Conservation (phyloP, 2,113 vertebrate species). For the Mustela nigripes region DNA sequence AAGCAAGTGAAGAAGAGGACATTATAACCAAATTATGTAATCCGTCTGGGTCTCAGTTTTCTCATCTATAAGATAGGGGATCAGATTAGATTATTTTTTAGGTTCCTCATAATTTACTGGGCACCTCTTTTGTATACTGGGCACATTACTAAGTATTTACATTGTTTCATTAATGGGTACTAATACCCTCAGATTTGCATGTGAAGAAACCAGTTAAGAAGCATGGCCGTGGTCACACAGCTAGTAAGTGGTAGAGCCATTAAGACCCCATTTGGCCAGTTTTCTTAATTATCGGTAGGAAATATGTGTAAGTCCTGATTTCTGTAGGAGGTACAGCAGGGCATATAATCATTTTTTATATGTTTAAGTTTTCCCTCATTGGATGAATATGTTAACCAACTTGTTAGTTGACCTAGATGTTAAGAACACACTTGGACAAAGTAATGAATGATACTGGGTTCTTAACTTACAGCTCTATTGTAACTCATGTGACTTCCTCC, state of each 20-base stretch:
- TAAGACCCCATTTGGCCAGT: neutral
- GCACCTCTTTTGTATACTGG: neutral
- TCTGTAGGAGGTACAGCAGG: neutral
- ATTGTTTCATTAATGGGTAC: neutral
- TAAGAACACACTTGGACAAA: slow-evolving; percentile 42
- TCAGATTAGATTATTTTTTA: slow-evolving; percentile 23
- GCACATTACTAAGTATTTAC: neutral
- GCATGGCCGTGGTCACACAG: neutral
- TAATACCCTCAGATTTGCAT: neutral
- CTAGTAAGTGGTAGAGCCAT: neutral
- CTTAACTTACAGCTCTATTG: neutral
- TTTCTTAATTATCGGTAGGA: neutral
- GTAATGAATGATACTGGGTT: neutral
- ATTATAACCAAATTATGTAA: neutral
- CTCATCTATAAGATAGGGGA: neutral
- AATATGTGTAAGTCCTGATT: neutral
- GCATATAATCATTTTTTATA: neutral
- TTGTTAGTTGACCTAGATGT: neutral
- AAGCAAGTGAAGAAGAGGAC: neutral
- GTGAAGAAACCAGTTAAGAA: slow-evolving; percentile 4
- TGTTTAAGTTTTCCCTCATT: neutral
- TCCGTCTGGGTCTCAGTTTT: neutral
- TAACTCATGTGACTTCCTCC: neutral
- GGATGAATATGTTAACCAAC: neutral
- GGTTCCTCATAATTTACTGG: slow-evolving; percentile 35